Evolutionary conservation across 2,888 invertebrate genomes (phyloP), one percentile per base, ranked within the genome.

Genomic region (Platycnemis pennipes): DNA sequence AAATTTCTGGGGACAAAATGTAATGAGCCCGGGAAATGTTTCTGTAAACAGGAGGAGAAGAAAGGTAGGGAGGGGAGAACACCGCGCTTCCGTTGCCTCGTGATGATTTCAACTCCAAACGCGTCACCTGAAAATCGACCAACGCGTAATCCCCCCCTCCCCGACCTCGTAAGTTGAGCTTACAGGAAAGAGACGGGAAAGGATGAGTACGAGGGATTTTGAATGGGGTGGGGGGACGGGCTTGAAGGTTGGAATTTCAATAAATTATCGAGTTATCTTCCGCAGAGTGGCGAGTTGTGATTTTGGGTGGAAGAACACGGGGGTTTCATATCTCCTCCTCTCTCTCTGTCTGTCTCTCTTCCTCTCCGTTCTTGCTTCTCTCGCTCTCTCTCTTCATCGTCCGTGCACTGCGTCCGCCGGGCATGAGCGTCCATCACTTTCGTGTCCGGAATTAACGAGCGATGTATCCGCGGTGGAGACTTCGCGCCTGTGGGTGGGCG

Each of bases 351-450:
- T n/a, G n/a, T 53, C 53, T 53, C 8, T 53, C 53, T 53, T 26
- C 19, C 63, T 63, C 3, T 8, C 8, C n/a, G 5, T 22, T 77
- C 31, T 77, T 7, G 77, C 77, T 11, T 77, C 8, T 31, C 31
- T 37, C 63, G 3, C 13, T 16, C 2, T 26, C 26, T 13, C 77
- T n/a, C 63, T 63, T 77, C 77, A 77, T 77, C 77, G 77, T 77
- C 77, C 77, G 37, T 31, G 77, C 37, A 26, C 37, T 37, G 37
- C 77, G 77, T 77, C 77, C 77, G 77, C 37, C 37, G 37, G 31
- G 13, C 77, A 77, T 77, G 31, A 77, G 77, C 77, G 77, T 77
- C 77, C 77, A 77, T 77, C 77, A 77, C 77, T 77, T 77, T 77
- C 31, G 77, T 77, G 77, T 37, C 31, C 77, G 77, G 77, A 77